Conservation (phyloP, 2,113 vertebrate species). For the Gallinago media region DNA sequence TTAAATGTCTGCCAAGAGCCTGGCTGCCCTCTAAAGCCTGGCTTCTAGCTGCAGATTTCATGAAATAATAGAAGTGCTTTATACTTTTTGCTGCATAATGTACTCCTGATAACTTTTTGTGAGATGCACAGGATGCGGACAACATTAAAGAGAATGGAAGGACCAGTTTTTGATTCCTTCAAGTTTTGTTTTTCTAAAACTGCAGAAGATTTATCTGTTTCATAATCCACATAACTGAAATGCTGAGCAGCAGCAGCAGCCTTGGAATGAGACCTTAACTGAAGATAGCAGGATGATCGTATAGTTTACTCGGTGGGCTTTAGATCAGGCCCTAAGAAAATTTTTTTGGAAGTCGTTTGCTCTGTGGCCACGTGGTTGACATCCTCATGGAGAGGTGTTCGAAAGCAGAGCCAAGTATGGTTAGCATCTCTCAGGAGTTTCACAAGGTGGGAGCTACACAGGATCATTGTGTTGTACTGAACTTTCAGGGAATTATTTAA, state of each 20-base stretch:
- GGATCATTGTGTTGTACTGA: background rate
- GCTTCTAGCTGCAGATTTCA: background rate
- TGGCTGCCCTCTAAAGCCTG: background rate
- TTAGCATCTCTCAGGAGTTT: background rate
- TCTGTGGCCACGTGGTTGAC: background rate
- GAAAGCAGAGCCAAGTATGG: background rate
- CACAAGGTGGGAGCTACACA: background rate
- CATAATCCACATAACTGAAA: background rate
- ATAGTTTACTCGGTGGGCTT: background rate
- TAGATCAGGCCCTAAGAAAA: background rate
- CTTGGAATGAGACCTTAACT: background rate
- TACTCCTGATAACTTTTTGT: background rate
- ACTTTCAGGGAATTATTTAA: background rate
- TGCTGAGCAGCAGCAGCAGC: background rate
- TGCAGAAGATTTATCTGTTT: background rate
- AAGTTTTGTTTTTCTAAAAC: background rate
- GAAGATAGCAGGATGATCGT: background rate
- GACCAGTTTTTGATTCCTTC: background rate
- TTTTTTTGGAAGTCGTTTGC: background rate
- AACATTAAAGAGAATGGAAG: background rate
- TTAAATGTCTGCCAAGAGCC: background rate
- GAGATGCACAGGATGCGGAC: background rate
- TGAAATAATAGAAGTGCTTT: background rate
- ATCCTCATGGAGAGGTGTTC: background rate
- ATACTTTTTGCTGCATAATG: background rate